Conservation (phyloP, 1,140 invertebrate genomes). For the Argopecten irradians region DNA sequence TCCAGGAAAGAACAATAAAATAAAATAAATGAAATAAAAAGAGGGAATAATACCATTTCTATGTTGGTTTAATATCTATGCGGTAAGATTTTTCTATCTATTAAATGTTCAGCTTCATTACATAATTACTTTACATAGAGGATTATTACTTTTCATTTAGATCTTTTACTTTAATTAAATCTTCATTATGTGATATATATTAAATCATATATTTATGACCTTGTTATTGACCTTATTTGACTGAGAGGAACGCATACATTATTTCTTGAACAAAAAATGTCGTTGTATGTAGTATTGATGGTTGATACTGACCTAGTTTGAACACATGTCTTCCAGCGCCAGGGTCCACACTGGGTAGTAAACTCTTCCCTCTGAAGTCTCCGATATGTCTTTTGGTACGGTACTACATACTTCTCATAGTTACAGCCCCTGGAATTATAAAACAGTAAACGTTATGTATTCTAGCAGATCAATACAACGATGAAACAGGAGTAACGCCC, state of each 20-base stretch:
- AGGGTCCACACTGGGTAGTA: slow-evolving; percentile 58
- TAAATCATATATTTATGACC: neutral
- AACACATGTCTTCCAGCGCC: slow-evolving; percentile 62
- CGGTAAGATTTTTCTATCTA: neutral
- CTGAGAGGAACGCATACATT: neutral
- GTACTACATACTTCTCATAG: slow-evolving; percentile 54
- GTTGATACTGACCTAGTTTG: slow-evolving; percentile 56
- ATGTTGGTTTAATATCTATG: neutral
- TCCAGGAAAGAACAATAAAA: neutral
- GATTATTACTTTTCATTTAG: neutral
- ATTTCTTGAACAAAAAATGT: too few relatives aligned
- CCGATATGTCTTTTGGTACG: slow-evolving; percentile 58
- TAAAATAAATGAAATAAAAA: too few relatives aligned
- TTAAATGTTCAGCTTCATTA: neutral
- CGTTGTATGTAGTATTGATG: neutral
- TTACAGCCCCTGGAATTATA: slow-evolving; percentile 57
- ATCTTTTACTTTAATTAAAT: neutral
- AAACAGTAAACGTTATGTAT: neutral
- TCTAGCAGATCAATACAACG: too few relatives aligned
- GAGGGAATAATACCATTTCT: neutral
- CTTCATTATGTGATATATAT: neutral
- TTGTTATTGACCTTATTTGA: neutral
- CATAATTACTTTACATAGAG: neutral
- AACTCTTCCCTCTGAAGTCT: slow-evolving; percentile 57
- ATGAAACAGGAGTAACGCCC: too few relatives aligned